Percentiles rank a stretch among this genome's conserved stretches.
These are phyloP conservation scores for Erythrocebus patas DNA, from an alignment of 2,113 vertebrate species.

Conservation along the genomic window DNA sequence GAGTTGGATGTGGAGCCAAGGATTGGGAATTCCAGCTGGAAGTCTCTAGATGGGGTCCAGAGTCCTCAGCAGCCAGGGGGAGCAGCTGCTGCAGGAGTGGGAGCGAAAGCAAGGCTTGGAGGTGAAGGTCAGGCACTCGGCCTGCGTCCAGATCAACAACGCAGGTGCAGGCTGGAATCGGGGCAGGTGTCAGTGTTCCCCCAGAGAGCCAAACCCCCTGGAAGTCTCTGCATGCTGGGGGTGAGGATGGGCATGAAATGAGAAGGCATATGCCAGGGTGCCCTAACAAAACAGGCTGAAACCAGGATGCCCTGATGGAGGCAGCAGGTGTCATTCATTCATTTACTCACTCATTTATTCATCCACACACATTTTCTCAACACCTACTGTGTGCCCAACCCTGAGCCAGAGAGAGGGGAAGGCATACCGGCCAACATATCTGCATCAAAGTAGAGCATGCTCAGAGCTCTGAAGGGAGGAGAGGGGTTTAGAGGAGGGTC, in stretches of 20 bases:
- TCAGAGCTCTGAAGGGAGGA: background rate
- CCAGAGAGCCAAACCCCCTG: fast-evolving
- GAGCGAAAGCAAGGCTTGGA: background rate
- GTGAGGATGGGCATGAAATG: background rate
- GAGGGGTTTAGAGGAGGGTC: fast-evolving
- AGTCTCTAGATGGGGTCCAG: fast-evolving
- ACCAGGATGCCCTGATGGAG: fast-evolving
- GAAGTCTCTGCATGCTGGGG: background rate
- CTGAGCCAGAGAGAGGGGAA: background rate
- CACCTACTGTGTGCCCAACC: background rate
- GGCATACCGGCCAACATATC: fast-evolving
- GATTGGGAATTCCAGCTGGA: background rate
- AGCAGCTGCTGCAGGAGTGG: background rate
- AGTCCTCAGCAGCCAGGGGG: background rate
- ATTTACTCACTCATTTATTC: background rate
- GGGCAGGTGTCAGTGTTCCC: fast-evolving
- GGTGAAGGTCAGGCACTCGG: background rate
- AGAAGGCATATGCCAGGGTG: background rate
- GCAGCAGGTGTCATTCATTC: too few species aligned
- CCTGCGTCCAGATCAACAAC: too few species aligned
- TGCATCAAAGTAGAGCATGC: fast-evolving
- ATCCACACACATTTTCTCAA: fast-evolving
- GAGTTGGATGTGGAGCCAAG: background rate
- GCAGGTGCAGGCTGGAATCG: fast-evolving
- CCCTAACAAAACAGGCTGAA: background rate